Conservation (phyloP, 2,797 vertebrate species). For the Serranus cabrilla region DNA sequence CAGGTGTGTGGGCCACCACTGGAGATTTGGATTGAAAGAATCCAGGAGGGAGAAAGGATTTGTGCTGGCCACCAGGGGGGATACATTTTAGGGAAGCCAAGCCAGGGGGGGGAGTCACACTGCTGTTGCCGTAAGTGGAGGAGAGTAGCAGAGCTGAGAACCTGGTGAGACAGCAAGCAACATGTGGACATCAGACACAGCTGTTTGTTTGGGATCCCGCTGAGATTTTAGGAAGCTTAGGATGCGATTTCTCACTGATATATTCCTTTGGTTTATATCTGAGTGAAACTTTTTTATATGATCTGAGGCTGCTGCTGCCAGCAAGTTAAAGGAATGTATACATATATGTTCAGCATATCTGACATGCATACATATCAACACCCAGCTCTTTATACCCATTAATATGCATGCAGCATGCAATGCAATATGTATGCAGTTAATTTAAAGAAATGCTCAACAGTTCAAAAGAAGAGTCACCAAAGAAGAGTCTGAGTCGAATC, state of each 20-base stretch:
- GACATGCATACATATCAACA: background rate
- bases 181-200: constrained; percentile 3
- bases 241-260: background rate
- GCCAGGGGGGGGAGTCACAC: too few relatives aligned
- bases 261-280: background rate
- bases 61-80: constrained; percentile 10
- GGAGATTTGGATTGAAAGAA: constrained; percentile 53
- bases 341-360: background rate
- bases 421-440: too few relatives aligned
- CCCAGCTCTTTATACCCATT: background rate
- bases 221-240: background rate
- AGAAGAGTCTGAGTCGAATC: too few relatives aligned
- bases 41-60: constrained; percentile 26
- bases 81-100: background rate
- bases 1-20: constrained; percentile 23
- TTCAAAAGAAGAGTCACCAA: too few relatives aligned
- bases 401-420: too few relatives aligned
- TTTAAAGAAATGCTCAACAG: too few relatives aligned
- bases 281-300: background rate
- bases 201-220: constrained; percentile 13
- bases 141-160: background rate
- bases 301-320: background rate
- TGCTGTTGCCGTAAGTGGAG: background rate
- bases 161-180: background rate
- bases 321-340: background rate